Conservation (phyloP, 2,797 vertebrate species). For the Perodicticus potto region DNA sequence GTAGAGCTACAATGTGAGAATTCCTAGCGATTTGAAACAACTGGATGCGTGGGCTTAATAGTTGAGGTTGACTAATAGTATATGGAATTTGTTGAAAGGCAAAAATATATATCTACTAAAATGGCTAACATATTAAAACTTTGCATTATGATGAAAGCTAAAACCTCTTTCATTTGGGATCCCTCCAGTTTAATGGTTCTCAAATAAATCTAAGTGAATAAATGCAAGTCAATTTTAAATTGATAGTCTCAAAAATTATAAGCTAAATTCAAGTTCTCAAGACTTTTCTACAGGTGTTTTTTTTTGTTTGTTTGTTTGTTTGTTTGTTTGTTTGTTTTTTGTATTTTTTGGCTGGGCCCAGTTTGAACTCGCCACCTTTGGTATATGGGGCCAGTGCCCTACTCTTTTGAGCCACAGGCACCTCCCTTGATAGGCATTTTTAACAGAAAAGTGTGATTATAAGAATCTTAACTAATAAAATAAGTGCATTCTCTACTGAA, state of each 20-base stretch:
- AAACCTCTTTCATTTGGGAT: not conserved
- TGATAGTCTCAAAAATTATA: not conserved
- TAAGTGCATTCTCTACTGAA: constrained; percentile 71
- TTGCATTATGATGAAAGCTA: constrained; percentile 30
- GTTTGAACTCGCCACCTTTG: no score
- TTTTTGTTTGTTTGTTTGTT: no score
- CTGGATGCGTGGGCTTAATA: not conserved
- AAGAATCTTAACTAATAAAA: constrained; percentile 70
- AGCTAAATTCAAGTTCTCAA: constrained; percentile 39
- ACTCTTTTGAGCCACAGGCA: no score
- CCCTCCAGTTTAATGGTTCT: not conserved
- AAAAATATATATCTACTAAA: not conserved
- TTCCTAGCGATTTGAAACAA: not conserved
- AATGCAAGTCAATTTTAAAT: constrained; percentile 27
- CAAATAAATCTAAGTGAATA: constrained; percentile 45
- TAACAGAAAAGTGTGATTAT: constrained; percentile 29
- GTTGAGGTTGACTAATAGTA: not conserved
- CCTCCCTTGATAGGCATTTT: no score
- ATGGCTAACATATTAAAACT: not conserved
- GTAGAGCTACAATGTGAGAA: not conserved
- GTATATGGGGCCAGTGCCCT: no score
- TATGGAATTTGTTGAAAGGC: not conserved
- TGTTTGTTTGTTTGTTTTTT: no score
- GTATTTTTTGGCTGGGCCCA: no score
- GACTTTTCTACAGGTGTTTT: not conserved